Evolutionary conservation across 2,888 invertebrate species (phyloP), one percentile per base, ranked within the genome.

Genomic region (Hydroisotoma schaefferi): DNA sequence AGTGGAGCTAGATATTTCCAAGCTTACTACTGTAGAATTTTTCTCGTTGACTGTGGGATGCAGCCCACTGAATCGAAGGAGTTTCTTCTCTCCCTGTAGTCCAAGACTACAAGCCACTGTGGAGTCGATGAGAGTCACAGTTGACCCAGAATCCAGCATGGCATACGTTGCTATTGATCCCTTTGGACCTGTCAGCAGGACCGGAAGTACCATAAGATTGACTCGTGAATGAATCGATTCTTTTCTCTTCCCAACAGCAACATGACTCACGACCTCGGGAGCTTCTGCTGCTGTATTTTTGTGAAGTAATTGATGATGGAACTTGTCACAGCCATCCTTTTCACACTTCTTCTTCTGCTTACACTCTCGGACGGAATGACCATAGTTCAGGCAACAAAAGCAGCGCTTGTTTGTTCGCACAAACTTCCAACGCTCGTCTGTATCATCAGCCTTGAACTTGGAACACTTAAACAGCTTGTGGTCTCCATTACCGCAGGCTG

Each of bases 131-230:
- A 56, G 10, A 15, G 65, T 56, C 2, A 38, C 28, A 12, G 57
- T 48, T 6, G 59, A 58, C 0, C 55, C 58, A 6, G 22, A 40
- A 27, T 65, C 65, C n/a, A 61, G 22, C 12, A 61, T 25, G 1
- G 61, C 61, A 33, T 33, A 59, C 0, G 59, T 58, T 4, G 22
- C 2, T 1, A 59, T 15, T 12, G 27, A 23, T 18, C 59, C 52
- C 12, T 23, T 33, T 1, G 58, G 58, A 15, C 59, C 58, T 26
- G 12, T 38, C 18, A 56, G 1, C 1, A 52, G n/a, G 2, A 23
- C 29, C 1, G 59, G 54, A 1, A 48, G 56, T 12, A 65, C 25
- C 0, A 65, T 55, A 12, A 27, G 29, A 20, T 20, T 28, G 33
- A 33, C 33, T 15, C 33, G 8, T 33, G 33, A 33, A 10, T 33